These are phyloP conservation scores for Erannis defoliaria DNA, from an alignment of 2,888 invertebrate species.

Conservation along the genomic window DNA sequence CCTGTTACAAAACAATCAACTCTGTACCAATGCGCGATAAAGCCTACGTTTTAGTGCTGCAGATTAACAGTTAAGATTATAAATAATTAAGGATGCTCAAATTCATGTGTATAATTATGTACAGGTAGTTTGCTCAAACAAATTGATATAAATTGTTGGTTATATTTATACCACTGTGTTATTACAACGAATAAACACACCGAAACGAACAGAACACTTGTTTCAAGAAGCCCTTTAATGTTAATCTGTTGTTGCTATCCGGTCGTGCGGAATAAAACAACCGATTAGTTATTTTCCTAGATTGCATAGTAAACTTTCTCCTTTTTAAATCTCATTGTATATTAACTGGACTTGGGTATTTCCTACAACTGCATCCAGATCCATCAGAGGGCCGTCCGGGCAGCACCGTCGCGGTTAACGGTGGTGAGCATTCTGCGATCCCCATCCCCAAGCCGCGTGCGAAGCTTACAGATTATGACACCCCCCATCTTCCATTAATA, in stretches of 20 bases:
- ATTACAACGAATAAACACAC: slow-evolving; percentile 54
- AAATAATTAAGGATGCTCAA: slow-evolving; percentile 55
- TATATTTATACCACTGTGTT: slow-evolving; percentile 50
- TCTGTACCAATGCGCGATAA: slow-evolving; percentile 10
- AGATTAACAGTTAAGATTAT: slow-evolving; percentile 53
- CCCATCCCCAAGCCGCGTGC: no score
- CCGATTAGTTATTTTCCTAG: slow-evolving; percentile 37
- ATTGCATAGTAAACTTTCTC: slow-evolving; percentile 6
- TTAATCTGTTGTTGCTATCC: slow-evolving; percentile 40
- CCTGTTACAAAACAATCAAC: slow-evolving; percentile 11
- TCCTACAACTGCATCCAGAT: no score
- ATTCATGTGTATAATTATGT: slow-evolving; percentile 57
- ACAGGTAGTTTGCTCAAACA: slow-evolving; percentile 52
- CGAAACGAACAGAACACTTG: slow-evolving; percentile 44
- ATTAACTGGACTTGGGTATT: no score
- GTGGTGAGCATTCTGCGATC: no score
- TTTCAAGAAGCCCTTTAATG: slow-evolving; percentile 47
- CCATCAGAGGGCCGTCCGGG: no score
- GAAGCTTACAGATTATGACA: no score
- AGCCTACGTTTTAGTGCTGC: slow-evolving; percentile 23
- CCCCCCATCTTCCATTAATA: no score
- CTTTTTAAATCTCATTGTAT: not conserved
- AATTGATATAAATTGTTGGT: slow-evolving; percentile 62
- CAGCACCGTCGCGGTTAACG: no score
- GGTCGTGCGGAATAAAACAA: slow-evolving; percentile 41